Conservation (phyloP, 2,888 invertebrate species). For the Psylliodes chrysocephalus region DNA sequence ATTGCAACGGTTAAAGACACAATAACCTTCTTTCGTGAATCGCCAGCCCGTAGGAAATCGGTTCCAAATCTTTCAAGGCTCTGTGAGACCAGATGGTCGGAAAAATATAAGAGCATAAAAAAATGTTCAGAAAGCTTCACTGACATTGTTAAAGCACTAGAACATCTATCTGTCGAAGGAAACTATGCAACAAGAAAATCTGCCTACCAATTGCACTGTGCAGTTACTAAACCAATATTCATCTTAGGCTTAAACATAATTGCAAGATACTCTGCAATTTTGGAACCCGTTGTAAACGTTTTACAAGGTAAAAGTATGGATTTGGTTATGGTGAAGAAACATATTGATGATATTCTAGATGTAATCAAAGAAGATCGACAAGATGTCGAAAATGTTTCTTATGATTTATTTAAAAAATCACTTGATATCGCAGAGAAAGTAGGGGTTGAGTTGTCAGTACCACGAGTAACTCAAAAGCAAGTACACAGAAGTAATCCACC, state of each 20-base stretch:
- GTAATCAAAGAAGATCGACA: constrained; percentile 18
- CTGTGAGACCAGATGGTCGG: constrained; percentile 35
- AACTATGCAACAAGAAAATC: constrained; percentile 21
- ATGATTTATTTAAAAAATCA: constrained; percentile 20
- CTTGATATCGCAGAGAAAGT: constrained; percentile 13
- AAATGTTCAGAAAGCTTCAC: background rate
- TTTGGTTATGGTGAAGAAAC: constrained; percentile 18
- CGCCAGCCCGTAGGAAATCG: constrained; percentile 30
- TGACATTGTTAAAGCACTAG: constrained; percentile 11
- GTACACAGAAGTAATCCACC: constrained; percentile 30
- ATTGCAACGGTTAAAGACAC: constrained; percentile 27
- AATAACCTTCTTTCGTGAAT: constrained; percentile 36
- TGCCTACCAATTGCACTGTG: constrained; percentile 22
- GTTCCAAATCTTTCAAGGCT: constrained; percentile 33
- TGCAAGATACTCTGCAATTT: constrained; percentile 29
- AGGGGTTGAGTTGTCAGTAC: constrained; percentile 9
- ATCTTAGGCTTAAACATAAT: constrained; percentile 11
- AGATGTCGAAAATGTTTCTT: constrained; percentile 7
- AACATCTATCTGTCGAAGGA: constrained; percentile 14
- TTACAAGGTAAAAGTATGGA: constrained; percentile 44
- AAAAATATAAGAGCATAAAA: constrained; percentile 31
- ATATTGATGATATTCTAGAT: constrained; percentile 13
- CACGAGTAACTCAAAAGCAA: constrained; percentile 19
- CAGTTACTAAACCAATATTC: constrained; percentile 21
- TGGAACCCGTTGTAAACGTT: constrained; percentile 35